Evolutionary conservation across 2,888 invertebrate species (phyloP).

Genomic region (Rotaria macrura): DNA sequence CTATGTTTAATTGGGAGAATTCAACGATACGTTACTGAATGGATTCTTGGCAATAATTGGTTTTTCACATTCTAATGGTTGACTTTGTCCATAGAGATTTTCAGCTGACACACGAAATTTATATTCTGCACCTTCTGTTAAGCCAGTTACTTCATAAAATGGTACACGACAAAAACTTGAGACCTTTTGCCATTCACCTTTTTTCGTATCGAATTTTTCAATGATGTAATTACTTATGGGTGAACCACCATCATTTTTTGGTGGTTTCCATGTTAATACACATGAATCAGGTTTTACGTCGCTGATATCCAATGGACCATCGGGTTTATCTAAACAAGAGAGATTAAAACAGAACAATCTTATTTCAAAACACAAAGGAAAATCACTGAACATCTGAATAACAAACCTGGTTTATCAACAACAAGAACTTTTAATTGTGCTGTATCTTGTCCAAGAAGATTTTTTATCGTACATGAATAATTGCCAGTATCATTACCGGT

Average conservation of each 20-base stretch:
- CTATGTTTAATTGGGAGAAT: not conserved
- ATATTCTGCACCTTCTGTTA: slow-evolving; percentile 66
- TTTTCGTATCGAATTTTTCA: slow-evolving; percentile 73
- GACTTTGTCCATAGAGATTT: slow-evolving; percentile 90
- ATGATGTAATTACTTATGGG: slow-evolving; percentile 93
- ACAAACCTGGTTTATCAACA: slow-evolving; percentile 49
- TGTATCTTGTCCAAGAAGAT: slow-evolving; percentile 79
- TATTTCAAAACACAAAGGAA: not conserved
- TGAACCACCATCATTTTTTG: slow-evolving; percentile 73
- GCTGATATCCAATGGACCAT: slow-evolving; percentile 77
- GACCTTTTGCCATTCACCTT: slow-evolving; percentile 53
- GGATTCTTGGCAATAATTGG: slow-evolving; percentile 87
- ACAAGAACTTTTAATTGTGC: slow-evolving; percentile 73
- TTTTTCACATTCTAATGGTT: slow-evolving; percentile 74
- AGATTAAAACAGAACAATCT: not conserved
- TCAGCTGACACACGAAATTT: slow-evolving; percentile 91
- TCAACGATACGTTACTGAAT: slow-evolving; percentile 59
- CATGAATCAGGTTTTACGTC: slow-evolving; percentile 92
- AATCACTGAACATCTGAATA: too few relatives aligned
- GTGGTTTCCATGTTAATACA: slow-evolving; percentile 59
- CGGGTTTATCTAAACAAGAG: slow-evolving; percentile 39
- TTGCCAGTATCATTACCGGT: slow-evolving; percentile 81
- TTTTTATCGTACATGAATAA: slow-evolving; percentile 78
- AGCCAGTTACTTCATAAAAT: slow-evolving; percentile 86
- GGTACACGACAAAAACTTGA: slow-evolving; percentile 80